Evolutionary conservation across 2,888 invertebrate species (phyloP), one percentile per base, ranked within the genome.

Genomic region (Tortricodes alternella): DNA sequence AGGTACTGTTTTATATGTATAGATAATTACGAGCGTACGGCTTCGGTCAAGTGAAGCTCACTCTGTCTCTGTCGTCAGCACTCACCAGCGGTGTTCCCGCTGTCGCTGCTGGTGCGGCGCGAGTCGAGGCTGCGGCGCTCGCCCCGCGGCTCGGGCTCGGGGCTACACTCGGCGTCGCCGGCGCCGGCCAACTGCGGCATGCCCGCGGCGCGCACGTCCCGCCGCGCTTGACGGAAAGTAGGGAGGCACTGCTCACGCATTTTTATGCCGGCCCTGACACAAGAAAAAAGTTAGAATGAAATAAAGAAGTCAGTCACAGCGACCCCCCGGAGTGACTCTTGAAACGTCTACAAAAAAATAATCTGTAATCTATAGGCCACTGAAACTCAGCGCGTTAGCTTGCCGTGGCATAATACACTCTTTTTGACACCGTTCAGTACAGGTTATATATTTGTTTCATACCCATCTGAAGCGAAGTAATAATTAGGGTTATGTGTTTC

Each of bases 211-310:
- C 93, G 92, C 11, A 95, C 91, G 70, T 96, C 96, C 61, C 95
- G 94, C 0, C 95, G 92, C 6, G 96, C 95, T 71, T 95, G 94
- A 1, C 95, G 93, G 73, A 98, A 95, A 38, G 98, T 91, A 0
- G 93, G 92, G 16, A 93, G 92, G 58, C 98, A 97, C 84, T 97
- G 96, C 67, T 98, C 98, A 32, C 96, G 93, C 94, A 99, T 95
- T 73, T 96, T 95, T 1, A 96, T 90, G 0, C 96, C 98, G 1
- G 97, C 96, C 51, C 96, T 94, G 64, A n/a, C 16, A 23, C 29
- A 41, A 18, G 16, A 18, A 34, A 21, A 46, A 7, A 2, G 3
- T 19, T 5, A 4, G 1, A 24, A 16, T 6, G 3, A 35, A 35
- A n/a, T n/a, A 4, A 13, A 41, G 6, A 7, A 7, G 9, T 27